Base-by-base conservation (phyloP, 2,113 vertebrate species). In the Chaetops frenatus region DNA sequence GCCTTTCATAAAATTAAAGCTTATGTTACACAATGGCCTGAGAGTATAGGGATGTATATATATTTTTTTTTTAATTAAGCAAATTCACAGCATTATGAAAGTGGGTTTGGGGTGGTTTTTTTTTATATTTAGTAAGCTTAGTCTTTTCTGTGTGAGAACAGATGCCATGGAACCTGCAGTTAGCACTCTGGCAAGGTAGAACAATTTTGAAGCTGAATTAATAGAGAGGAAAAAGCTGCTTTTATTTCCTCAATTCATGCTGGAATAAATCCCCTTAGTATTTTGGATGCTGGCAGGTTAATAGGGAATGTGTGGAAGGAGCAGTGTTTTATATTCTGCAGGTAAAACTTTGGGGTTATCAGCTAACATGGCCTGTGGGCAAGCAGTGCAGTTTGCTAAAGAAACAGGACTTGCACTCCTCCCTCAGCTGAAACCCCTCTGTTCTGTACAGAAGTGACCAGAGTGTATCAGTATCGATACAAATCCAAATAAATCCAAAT, bases 81-180 rank as follows among this genome's bases (percentile, higher is more conserved):
- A 56, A 72, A 50, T 85, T 29, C 29, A 15, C 25, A 35, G 25
- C 25, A 7, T 88, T 61, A 10, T 80, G 54, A 6, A 56, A 78
- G 17, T 66, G 20, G n/a, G 25, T 8, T 82, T 81, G 27, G 9
- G 1, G 3, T n/a, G 0, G 3, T 22, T 3, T 27, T 58, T 36
- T 24, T 44, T 66, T 65, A 15, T 54, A 40, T 81, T 91, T 53
- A 38, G 29, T 48, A 35, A 83, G 53, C 24, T 78, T 29, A 48
- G 42, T 91, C 12, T 72, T 81, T 67, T 44, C 61, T 81, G 40
- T 33, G 15, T 82, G 53, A 91, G 61, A 69, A 24, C 48, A 21
- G 54, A 5, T 2, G 20, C 53, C 15, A 15, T 36, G 21, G 45
- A 90, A 76, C 36, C 48, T 72, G 65, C 25, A 51, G 15, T 53